These are phyloP conservation scores for Trichogramma evanescens DNA, from an alignment of 2,888 invertebrate genomes.

Conservation along the genomic window DNA sequence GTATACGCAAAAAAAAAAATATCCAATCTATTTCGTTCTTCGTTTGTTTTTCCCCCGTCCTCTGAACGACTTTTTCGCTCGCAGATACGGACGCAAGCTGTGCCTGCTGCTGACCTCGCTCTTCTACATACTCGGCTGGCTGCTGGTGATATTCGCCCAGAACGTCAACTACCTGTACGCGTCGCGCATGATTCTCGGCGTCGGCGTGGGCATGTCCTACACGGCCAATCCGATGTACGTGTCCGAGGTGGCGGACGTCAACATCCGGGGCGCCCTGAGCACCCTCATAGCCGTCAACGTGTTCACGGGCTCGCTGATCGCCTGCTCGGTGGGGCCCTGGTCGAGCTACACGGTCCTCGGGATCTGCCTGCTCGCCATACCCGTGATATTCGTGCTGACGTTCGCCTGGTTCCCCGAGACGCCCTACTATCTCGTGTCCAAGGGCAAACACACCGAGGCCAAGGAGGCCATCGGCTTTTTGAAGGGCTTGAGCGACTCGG, in stretches of 20 bases:
- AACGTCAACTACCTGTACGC: conserved; percentile 34
- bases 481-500: conserved; percentile 28
- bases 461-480: conserved; percentile 35
- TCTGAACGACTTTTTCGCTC: neutral
- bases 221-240: conserved; percentile 44
- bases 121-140: conserved; percentile 42
- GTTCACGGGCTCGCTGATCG: conserved; percentile 40
- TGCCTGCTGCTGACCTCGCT: conserved; percentile 38
- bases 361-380: conserved; percentile 29
- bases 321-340: conserved; percentile 40
- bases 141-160: conserved; percentile 35
- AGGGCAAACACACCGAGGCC: conserved; percentile 34
- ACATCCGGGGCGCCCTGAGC: conserved; percentile 41
- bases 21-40: neutral
- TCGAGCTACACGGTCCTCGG: conserved; percentile 31
- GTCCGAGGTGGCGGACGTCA: conserved; percentile 41
- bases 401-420: conserved; percentile 44
- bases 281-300: conserved; percentile 43
- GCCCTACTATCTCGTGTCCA: conserved; percentile 37
- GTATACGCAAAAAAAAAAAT: neutral
- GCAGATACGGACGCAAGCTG: conserved; percentile 36
- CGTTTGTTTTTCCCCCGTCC: neutral
- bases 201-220: conserved; percentile 43
- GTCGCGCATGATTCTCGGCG: conserved; percentile 36
- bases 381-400: conserved; percentile 34